phyloP scores from a whole-genome alignment of 2,797 vertebrate genomes.

The Pipistrellus pipistrellus region DNA sequence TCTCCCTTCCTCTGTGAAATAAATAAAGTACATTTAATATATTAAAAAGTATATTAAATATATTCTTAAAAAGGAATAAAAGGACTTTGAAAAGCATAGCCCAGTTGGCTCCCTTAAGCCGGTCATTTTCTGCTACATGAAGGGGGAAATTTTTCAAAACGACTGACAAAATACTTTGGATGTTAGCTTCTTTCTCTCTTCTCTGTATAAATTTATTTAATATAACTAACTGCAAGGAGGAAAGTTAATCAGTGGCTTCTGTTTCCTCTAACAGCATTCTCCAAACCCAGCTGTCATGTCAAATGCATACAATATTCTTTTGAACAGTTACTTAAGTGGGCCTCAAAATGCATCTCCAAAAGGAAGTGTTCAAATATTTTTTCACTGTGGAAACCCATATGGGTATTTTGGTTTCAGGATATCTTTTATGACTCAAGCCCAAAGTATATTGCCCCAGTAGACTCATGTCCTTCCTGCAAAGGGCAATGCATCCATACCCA shows the following conservation, averaged over 20 bases:
- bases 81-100: background rate
- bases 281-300: conserved; percentile 55
- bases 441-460: background rate
- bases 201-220: conserved; percentile 43
- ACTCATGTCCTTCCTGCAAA: background rate
- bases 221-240: background rate
- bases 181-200: conserved; percentile 32
- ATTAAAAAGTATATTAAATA: no score
- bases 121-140: background rate
- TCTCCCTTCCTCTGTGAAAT: no score
- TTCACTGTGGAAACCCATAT: background rate
- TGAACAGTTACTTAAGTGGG: conserved; percentile 17
- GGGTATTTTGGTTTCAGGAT: background rate
- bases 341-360: conserved; percentile 20
- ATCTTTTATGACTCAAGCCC: background rate
- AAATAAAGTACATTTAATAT: no score
- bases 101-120: background rate
- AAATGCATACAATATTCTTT: conserved; percentile 39
- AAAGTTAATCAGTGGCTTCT: conserved; percentile 49
- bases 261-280: conserved; percentile 48
- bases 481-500: background rate
- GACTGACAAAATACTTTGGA: background rate
- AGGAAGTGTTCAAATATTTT: conserved; percentile 43
- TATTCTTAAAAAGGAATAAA: background rate
- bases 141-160: background rate